Evolutionary conservation across 35 echinoderm and acorn worm genomes (phyloP), one percentile per base, ranked within the genome.

Genomic region (Acanthaster planci): DNA sequence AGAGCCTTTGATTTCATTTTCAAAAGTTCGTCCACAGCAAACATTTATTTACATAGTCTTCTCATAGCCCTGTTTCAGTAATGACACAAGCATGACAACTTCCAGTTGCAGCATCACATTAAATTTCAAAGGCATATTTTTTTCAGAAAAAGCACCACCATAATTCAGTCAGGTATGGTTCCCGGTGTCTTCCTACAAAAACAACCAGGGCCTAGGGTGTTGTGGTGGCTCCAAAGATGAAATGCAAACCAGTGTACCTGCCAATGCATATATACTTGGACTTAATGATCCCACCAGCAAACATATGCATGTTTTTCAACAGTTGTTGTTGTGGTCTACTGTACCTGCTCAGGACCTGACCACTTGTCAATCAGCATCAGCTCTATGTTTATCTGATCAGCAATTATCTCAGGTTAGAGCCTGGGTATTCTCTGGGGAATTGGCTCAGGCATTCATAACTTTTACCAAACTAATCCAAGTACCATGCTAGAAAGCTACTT

Each of bases 191-290:
- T n/a, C 4, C 42, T 47, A 6, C 12, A 12, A 12, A 6, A 47
- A 47, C 12, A 47, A 47, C 42, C 4, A 4, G 12, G 42, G 42
- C 12, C 12, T 12, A 47, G 34, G 26, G 30, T 72, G 64, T 72
- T 72, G 64, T 72, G 23, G 64, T 72, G 64, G 34, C 30, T 72
- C 64, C 64, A 72, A 72, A 72, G 64, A 72, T 72, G 19, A 72
- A 72, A 72, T 26, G 23, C 64, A 72, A 72, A 72, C 29, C 26
- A 26, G 22, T 19, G 14, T 27, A 72, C 64, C 64, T 72, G 64
- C 64, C 64, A 72, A 72, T 72, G 64, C 64, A 72, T 72, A 72
- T 72, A 72, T 72, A 72, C 64, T 34, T 12, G 64, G 21, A 72
- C 29, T 31, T 72, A 29, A 29, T 72, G 64, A 72, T 72, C 64